These are phyloP conservation scores for Hippocampus comes DNA, from an alignment of 2,113 vertebrate genomes.

Conservation along the genomic window DNA sequence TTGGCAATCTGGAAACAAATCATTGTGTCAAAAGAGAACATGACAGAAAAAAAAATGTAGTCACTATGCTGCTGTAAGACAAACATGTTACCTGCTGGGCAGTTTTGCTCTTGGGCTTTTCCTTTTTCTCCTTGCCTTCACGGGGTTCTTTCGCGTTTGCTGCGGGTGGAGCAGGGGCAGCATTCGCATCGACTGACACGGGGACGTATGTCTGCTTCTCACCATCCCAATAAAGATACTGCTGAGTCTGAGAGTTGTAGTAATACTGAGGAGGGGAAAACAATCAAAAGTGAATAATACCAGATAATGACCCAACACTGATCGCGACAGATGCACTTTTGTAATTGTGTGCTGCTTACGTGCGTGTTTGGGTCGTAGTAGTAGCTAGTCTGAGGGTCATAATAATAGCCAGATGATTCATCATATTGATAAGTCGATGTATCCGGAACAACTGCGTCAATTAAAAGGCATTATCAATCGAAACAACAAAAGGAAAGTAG, in stretches of 20 bases:
- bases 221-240: conserved; percentile 97
- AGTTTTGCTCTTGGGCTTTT: conserved; percentile 98
- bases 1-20: conserved; percentile 85
- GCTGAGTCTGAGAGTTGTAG: conserved; percentile 95
- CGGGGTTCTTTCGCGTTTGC: conserved; percentile 58
- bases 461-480: conserved; percentile 5
- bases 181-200: conserved; percentile 59
- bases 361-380: conserved; percentile 97
- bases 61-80: not conserved
- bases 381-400: conserved; percentile 89
- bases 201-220: conserved; percentile 92
- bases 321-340: not conserved
- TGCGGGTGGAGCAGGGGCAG: conserved; percentile 6
- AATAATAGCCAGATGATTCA: conserved; percentile 96
- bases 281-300: not conserved
- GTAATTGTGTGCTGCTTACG: conserved; percentile 65
- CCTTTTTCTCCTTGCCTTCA: conserved; percentile 89
- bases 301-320: not conserved
- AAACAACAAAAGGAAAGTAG: not conserved
- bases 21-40: not conserved
- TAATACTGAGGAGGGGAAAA: conserved; percentile 81
- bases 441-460: conserved; percentile 85
- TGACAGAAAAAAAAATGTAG: not conserved
- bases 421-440: conserved; percentile 95
- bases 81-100: conserved; percentile 84